These are phyloP conservation scores for Crossoptilon crossoptilon DNA, from an alignment of 2,797 vertebrate genomes.

Conservation along the genomic window DNA sequence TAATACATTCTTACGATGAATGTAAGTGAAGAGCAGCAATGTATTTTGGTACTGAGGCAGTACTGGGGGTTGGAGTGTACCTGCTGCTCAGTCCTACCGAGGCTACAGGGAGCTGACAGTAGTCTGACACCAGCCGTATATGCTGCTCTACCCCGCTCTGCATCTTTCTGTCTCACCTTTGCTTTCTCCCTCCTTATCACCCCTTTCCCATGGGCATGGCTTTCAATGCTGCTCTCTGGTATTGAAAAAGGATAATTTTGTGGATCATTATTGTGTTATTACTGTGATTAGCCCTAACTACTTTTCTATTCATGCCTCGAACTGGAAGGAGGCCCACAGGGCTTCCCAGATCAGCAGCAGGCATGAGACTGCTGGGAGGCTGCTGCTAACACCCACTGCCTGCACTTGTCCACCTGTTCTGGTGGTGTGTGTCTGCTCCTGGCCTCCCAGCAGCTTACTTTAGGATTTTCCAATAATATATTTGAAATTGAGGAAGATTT, in stretches of 20 bases:
- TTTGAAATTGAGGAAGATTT: background rate
- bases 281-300: slow-evolving; percentile 29
- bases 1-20: background rate
- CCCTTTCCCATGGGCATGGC: background rate
- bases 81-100: background rate
- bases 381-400: background rate
- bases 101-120: background rate
- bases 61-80: background rate
- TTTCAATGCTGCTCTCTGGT: background rate
- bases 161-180: background rate
- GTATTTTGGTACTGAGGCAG: background rate
- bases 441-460: background rate
- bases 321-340: slow-evolving; percentile 5
- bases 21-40: background rate
- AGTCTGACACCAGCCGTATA: accelerated
- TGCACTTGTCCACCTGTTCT: accelerated
- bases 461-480: background rate
- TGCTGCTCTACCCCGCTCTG: accelerated
- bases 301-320: background rate
- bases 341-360: background rate
- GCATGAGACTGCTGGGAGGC: background rate
- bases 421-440: background rate
- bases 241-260: slow-evolving; percentile 38
- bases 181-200: background rate
- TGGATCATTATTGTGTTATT: slow-evolving; percentile 47